Evolutionary conservation across 2,797 vertebrate species (phyloP).

Genomic region (Chaunax sp.): DNA sequence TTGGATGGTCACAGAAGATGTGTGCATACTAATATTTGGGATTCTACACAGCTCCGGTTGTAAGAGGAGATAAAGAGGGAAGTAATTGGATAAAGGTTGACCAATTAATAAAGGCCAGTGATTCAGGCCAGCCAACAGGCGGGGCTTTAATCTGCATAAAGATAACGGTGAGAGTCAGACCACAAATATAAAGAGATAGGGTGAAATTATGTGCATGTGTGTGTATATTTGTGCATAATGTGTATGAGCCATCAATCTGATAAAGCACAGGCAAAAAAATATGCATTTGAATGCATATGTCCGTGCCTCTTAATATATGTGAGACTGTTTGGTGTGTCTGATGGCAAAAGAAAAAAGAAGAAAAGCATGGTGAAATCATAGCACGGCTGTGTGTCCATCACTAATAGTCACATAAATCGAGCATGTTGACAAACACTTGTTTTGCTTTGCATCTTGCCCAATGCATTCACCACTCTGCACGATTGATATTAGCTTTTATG

Average conservation of each 20-base stretch:
- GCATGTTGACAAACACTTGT: conserved; percentile 73
- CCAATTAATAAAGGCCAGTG: conserved; percentile 75
- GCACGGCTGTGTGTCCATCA: conserved; percentile 30
- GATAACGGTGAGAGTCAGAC: conserved; percentile 59
- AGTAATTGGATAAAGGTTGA: conserved; percentile 77
- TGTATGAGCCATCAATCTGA: conserved; percentile 50
- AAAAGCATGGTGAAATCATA: conserved; percentile 32
- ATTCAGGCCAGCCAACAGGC: conserved; percentile 53
- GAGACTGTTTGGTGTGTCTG: background rate
- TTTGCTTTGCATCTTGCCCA: conserved; percentile 60
- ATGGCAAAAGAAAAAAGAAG: conserved; percentile 11
- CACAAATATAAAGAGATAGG: conserved; percentile 53
- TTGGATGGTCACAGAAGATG: conserved; percentile 39
- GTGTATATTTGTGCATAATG: background rate
- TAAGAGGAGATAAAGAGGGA: conserved; percentile 67
- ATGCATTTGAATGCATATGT: conserved; percentile 31
- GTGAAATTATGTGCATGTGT: conserved; percentile 2
- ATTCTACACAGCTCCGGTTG: conserved; percentile 56
- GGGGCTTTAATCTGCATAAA: conserved; percentile 59
- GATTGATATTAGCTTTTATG: conserved; percentile 82
- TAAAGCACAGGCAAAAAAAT: conserved; percentile 55
- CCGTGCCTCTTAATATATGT: conserved; percentile 25
- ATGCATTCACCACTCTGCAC: conserved; percentile 52
- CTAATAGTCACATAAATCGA: conserved; percentile 38
- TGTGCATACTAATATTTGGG: conserved; percentile 49